These are phyloP conservation scores for Mormyrops attenuatus DNA, from an alignment of 2,797 vertebrate species.

Conservation along the genomic window DNA sequence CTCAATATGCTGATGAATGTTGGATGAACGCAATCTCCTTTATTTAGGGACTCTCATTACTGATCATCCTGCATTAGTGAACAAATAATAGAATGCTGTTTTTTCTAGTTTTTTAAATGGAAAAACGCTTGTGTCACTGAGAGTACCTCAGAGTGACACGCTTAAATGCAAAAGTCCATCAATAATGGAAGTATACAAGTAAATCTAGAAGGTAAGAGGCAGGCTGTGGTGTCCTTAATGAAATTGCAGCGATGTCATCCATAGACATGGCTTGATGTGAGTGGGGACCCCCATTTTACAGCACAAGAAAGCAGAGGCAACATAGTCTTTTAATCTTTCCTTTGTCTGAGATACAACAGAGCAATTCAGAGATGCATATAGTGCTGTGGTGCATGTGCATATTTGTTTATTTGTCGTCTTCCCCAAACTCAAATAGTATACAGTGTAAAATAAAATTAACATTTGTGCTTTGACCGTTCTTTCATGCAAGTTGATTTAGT, in stretches of 20 bases:
- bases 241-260: slow-evolving; percentile 39
- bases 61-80: background rate
- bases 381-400: slow-evolving; percentile 20
- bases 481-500: background rate
- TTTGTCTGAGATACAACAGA: background rate
- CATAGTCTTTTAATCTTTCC: slow-evolving; percentile 15
- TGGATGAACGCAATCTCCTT: background rate
- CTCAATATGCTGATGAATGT: background rate
- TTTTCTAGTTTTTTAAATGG: slow-evolving; percentile 21
- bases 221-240: slow-evolving; percentile 29
- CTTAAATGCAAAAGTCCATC: slow-evolving; percentile 30
- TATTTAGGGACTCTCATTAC: background rate
- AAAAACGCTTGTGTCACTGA: slow-evolving; percentile 26
- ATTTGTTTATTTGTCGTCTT: background rate
- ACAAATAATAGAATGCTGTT: background rate
- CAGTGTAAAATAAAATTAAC: background rate
- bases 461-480: background rate
- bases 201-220: slow-evolving; percentile 20
- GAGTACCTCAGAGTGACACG: slow-evolving; percentile 35
- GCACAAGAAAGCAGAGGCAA: slow-evolving; percentile 19
- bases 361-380: background rate
- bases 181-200: slow-evolving; percentile 29
- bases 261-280: slow-evolving; percentile 25
- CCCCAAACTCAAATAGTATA: background rate
- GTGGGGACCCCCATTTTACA: slow-evolving; percentile 1